Percentiles rank a stretch among this genome's conserved stretches.
These are phyloP conservation scores for Chelon auratus DNA, from an alignment of 2,797 vertebrate species.

Conservation along the genomic window DNA sequence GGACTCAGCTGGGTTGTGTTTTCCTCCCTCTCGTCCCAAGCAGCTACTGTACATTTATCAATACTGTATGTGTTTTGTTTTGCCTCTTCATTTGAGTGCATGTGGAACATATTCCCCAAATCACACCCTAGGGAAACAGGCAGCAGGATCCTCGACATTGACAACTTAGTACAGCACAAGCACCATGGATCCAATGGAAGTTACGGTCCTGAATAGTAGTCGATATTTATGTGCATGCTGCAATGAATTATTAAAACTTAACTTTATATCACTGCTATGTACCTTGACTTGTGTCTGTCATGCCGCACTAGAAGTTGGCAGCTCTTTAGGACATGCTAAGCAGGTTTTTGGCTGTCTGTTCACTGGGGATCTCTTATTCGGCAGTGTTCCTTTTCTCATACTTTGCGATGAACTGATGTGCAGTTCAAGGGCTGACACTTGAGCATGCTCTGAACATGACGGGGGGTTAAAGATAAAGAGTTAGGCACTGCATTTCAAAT, in stretches of 20 bases:
- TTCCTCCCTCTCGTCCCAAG: slow-evolving; percentile 42
- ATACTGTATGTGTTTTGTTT: slow-evolving; percentile 33
- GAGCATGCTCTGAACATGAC: slow-evolving; percentile 41
- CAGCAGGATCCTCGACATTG: slow-evolving; percentile 13
- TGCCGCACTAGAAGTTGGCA: slow-evolving; percentile 34
- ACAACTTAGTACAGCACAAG: slow-evolving; percentile 23
- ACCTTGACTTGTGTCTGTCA: slow-evolving; percentile 35
- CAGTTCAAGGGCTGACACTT: slow-evolving; percentile 55
- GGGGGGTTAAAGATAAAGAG: slow-evolving; percentile 59
- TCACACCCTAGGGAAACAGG: slow-evolving; percentile 22
- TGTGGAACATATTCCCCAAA: slow-evolving; percentile 27
- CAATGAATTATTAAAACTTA: slow-evolving; percentile 53
- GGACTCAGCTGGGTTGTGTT: slow-evolving; percentile 54
- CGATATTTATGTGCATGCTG: slow-evolving; percentile 1
- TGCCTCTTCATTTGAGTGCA: slow-evolving; percentile 46
- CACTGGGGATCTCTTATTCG: slow-evolving; percentile 45
- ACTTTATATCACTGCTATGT: slow-evolving; percentile 28
- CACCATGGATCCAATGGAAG: slow-evolving; percentile 14
- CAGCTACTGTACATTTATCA: slow-evolving; percentile 35
- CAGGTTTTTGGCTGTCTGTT: slow-evolving; percentile 33
- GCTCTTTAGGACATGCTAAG: slow-evolving; percentile 41
- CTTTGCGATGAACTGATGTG: slow-evolving; percentile 44
- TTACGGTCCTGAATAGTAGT: background rate
- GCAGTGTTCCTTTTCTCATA: slow-evolving; percentile 17
- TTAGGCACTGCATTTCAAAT: slow-evolving; percentile 44